These are phyloP conservation scores for Pipistrellus kuhlii DNA, from an alignment of 2,797 vertebrate genomes.

Conservation along the genomic window DNA sequence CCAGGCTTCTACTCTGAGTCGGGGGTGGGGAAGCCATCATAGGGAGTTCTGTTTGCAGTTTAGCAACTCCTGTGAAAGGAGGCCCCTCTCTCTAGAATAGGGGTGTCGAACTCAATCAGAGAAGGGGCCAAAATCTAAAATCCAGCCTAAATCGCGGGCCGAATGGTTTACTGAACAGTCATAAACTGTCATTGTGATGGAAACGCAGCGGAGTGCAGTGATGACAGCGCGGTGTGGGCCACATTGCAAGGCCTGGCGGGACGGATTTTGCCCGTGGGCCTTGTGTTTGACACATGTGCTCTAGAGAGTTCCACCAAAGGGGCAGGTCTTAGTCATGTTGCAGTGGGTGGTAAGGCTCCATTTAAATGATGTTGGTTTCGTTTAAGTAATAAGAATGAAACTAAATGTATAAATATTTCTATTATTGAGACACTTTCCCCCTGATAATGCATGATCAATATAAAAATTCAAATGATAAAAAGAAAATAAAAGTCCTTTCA, in stretches of 20 bases:
- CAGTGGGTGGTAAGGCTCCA: not conserved
- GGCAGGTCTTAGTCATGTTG: not conserved
- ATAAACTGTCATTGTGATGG: too few relatives aligned
- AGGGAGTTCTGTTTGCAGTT: not conserved
- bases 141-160: too few relatives aligned
- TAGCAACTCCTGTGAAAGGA: not conserved
- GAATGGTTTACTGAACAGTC: too few relatives aligned
- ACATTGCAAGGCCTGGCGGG: too few relatives aligned
- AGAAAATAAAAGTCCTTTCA: slow-evolving; percentile 45
- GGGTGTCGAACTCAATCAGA: too few relatives aligned
- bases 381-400: not conserved
- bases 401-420: not conserved
- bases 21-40: not conserved
- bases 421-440: not conserved
- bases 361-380: not conserved
- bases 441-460: not conserved
- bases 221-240: too few relatives aligned
- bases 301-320: not conserved
- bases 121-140: too few relatives aligned
- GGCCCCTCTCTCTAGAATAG: not conserved
- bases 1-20: not conserved
- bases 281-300: too few relatives aligned
- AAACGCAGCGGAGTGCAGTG: too few relatives aligned
- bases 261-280: too few relatives aligned
- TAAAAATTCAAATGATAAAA: slow-evolving; percentile 18